These are phyloP conservation scores for Sitophilus oryzae DNA, from an alignment of 1,140 invertebrate species.

Conservation along the genomic window DNA sequence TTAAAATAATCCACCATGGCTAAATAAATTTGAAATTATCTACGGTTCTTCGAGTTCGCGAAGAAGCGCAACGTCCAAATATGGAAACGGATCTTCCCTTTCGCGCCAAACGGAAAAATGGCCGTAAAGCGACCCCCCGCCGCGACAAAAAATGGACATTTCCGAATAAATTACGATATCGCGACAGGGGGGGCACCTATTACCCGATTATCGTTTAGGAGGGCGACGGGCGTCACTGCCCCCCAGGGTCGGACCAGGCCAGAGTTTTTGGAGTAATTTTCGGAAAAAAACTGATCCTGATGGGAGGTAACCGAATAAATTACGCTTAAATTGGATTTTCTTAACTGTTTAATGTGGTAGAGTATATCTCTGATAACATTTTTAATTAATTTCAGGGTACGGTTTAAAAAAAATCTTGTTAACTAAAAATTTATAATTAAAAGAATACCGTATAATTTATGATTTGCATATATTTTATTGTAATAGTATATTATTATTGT, in stretches of 20 bases:
- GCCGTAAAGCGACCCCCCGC: neutral
- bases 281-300: too few relatives aligned
- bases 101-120: neutral
- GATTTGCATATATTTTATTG: neutral
- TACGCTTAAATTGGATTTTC: neutral
- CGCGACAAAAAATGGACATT: neutral
- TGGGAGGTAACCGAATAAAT: too few relatives aligned
- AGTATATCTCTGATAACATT: neutral
- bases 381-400: neutral
- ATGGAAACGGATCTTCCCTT: too few relatives aligned
- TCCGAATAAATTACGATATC: neutral
- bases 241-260: too few relatives aligned
- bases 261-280: too few relatives aligned
- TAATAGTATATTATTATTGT: too few relatives aligned
- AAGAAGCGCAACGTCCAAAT: too few relatives aligned
- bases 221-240: neutral
- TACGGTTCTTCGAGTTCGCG: too few relatives aligned
- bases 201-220: neutral
- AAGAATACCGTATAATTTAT: neutral
- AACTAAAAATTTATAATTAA: conserved; percentile 24
- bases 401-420: neutral
- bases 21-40: too few relatives aligned
- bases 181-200: neutral
- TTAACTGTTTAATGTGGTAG: neutral
- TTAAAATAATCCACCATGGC: too few relatives aligned